Evolutionary conservation across 2,888 invertebrate genomes (phyloP).

Genomic region (Coelopa pilipes): DNA sequence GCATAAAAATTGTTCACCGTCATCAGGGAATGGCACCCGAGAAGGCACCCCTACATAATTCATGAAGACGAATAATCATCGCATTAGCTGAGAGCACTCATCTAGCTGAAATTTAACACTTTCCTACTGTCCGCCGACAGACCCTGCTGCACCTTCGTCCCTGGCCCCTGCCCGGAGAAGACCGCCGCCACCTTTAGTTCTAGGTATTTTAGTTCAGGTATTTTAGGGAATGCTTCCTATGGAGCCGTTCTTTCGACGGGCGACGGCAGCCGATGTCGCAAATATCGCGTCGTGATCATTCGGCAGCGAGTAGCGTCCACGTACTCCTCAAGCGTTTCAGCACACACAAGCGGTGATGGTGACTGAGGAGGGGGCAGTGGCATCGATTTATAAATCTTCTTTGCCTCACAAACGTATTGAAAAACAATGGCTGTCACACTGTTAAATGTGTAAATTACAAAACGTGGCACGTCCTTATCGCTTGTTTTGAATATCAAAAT

Average conservation of each 20-base stretch:
- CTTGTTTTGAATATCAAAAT: slow-evolving; percentile 64
- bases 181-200: too few relatives aligned
- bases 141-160: not conserved
- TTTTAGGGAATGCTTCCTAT: slow-evolving; percentile 20
- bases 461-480: slow-evolving; percentile 67
- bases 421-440: slow-evolving; percentile 48
- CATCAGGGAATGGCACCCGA: slow-evolving; percentile 4
- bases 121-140: not conserved
- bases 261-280: not conserved
- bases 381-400: slow-evolving; percentile 57
- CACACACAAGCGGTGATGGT: not conserved
- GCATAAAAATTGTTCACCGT: slow-evolving; percentile 13
- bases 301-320: not conserved
- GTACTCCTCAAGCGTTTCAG: not conserved
- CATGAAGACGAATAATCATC: slow-evolving; percentile 30
- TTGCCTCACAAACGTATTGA: slow-evolving; percentile 64
- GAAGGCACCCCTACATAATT: slow-evolving; percentile 23
- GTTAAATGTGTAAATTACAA: slow-evolving; percentile 66
- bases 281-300: not conserved
- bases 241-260: slow-evolving; percentile 9
- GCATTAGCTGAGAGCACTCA: slow-evolving; percentile 18
- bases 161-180: not conserved
- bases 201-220: slow-evolving; percentile 26
- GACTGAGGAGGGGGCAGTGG: not conserved
- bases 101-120: slow-evolving; percentile 22